These are phyloP conservation scores for Euglossa dilemma DNA, from an alignment of 1,140 invertebrate genomes.

Conservation along the genomic window DNA sequence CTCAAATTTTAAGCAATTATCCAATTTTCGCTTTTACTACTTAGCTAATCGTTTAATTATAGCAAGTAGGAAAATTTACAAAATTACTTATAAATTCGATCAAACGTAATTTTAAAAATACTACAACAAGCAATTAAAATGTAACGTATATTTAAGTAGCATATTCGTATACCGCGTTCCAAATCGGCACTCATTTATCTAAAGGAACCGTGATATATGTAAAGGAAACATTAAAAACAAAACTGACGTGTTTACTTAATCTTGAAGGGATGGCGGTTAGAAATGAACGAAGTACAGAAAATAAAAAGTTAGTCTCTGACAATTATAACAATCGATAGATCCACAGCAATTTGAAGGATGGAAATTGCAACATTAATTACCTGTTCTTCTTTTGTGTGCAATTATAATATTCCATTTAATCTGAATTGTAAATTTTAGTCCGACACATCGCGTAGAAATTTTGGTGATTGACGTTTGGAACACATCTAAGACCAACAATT, in stretches of 20 bases:
- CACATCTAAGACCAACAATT: slow-evolving; percentile 13
- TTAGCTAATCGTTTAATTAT: background rate
- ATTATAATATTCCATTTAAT: slow-evolving; percentile 43
- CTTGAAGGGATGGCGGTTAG: too few relatives aligned
- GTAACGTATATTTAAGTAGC: background rate
- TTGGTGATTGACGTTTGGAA: slow-evolving; percentile 19
- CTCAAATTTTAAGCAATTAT: background rate
- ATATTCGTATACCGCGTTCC: background rate
- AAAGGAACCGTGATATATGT: background rate
- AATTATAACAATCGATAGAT: background rate
- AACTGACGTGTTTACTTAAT: too few relatives aligned
- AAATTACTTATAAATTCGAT: background rate
- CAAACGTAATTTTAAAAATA: slow-evolving; percentile 1
- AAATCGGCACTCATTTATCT: background rate
- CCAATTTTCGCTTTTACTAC: too few relatives aligned
- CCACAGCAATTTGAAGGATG: background rate
- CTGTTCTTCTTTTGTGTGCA: background rate
- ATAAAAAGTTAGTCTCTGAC: background rate
- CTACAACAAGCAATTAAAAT: background rate
- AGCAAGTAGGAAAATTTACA: background rate
- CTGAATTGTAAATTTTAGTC: slow-evolving; percentile 53
- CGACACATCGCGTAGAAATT: slow-evolving; percentile 25
- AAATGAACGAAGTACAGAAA: too few relatives aligned
- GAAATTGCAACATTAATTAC: slow-evolving; percentile 4
- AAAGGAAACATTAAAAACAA: background rate